phyloP scores from a whole-genome alignment of 2,888 invertebrate species.

The Candidula unifasciata region DNA sequence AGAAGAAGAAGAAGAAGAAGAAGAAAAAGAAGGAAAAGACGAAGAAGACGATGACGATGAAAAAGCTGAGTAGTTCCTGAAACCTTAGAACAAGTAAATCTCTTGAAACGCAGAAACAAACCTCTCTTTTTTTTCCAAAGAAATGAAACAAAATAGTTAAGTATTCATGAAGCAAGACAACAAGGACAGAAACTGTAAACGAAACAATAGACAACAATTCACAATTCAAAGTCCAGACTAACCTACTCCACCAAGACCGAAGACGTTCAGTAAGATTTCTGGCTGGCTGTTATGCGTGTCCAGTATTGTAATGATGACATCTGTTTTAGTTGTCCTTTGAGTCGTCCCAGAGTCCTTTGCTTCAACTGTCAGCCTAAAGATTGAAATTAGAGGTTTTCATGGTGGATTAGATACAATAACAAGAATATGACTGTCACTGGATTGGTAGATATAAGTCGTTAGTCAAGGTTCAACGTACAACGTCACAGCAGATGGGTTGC shows the following conservation, averaged over 20 bases:
- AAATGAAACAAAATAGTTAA: background rate
- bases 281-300: conserved; percentile 92
- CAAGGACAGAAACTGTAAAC: background rate
- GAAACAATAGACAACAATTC: too few relatives aligned
- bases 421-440: too few relatives aligned
- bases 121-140: background rate
- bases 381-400: background rate
- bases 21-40: too few relatives aligned
- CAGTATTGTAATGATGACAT: conserved; percentile 81
- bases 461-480: too few relatives aligned
- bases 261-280: conserved; percentile 81
- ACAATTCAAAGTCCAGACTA: background rate
- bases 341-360: conserved; percentile 57
- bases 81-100: background rate
- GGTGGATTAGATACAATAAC: background rate
- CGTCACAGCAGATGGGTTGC: too few relatives aligned
- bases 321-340: conserved; percentile 54
- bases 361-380: conserved; percentile 53
- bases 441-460: too few relatives aligned
- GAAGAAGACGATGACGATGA: too few relatives aligned
- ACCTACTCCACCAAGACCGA: conserved; percentile 46
- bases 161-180: background rate
- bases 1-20: background rate
- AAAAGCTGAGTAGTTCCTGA: background rate
- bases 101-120: background rate